Evolutionary conservation across 2,888 invertebrate genomes (phyloP).

Genomic region (Machimus atricapillus): DNA sequence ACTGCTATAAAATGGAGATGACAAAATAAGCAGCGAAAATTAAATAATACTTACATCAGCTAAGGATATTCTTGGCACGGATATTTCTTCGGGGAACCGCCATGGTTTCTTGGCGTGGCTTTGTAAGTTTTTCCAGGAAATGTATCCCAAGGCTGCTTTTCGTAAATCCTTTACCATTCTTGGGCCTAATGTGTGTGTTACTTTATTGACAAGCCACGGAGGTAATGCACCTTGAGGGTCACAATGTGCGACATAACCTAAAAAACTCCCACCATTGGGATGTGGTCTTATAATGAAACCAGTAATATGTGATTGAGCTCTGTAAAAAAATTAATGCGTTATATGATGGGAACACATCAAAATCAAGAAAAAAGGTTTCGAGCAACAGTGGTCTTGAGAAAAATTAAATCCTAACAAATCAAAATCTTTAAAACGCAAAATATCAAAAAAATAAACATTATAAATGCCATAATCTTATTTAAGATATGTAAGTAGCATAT

Average conservation of each 20-base stretch:
- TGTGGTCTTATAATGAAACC: slow-evolving; percentile 74
- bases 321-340: slow-evolving; percentile 50
- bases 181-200: slow-evolving; percentile 82
- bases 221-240: slow-evolving; percentile 89
- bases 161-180: slow-evolving; percentile 83
- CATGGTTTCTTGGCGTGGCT: slow-evolving; percentile 84
- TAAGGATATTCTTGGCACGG: slow-evolving; percentile 73
- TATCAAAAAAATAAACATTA: too few species aligned
- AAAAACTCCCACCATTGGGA: slow-evolving; percentile 71
- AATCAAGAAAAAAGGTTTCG: too few species aligned
- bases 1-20: slow-evolving; percentile 34
- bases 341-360: neutral
- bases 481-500: too few species aligned
- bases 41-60: slow-evolving; percentile 63
- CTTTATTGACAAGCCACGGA: slow-evolving; percentile 87
- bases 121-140: slow-evolving; percentile 79
- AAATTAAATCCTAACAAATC: too few species aligned
- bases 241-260: slow-evolving; percentile 88
- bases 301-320: slow-evolving; percentile 70
- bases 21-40: neutral
- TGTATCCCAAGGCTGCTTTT: slow-evolving; percentile 82
- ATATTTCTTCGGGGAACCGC: slow-evolving; percentile 85
- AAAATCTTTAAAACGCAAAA: too few species aligned
- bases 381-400: too few species aligned
- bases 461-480: too few species aligned